These are phyloP conservation scores for Lordiphosa collinella DNA, from an alignment of 1,140 invertebrate genomes.

Conservation along the genomic window DNA sequence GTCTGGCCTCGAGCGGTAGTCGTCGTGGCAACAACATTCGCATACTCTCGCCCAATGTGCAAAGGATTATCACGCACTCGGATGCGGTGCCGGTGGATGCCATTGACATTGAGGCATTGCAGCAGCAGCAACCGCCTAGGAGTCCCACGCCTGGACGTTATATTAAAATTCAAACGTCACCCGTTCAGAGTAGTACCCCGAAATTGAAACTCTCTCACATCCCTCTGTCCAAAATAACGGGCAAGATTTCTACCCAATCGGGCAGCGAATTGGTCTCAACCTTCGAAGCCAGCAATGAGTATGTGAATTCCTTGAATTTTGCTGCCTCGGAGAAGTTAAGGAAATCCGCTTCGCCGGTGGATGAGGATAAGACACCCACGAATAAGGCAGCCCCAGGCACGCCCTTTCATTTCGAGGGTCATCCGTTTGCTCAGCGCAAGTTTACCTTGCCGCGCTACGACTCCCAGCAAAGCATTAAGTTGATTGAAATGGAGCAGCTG, in stretches of 20 bases:
- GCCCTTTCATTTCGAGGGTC: constrained; percentile 53
- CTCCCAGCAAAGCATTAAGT: constrained; percentile 57
- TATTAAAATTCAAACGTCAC: constrained; percentile 29
- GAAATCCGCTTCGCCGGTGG: constrained; percentile 15
- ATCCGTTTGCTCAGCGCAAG: constrained; percentile 34
- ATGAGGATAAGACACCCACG: constrained; percentile 70
- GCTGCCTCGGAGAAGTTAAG: constrained; percentile 15
- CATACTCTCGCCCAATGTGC: constrained; percentile 73
- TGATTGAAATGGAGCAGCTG: constrained; percentile 69
- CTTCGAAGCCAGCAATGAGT: constrained; percentile 60
- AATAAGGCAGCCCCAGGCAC: constrained; percentile 47
- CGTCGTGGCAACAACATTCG: constrained; percentile 71
- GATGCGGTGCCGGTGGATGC: constrained; percentile 60
- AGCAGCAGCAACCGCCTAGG: constrained; percentile 44
- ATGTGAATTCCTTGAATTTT: constrained; percentile 40
- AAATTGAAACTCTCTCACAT: constrained; percentile 65
- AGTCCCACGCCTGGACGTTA: constrained; percentile 52
- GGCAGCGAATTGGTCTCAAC: constrained; percentile 75
- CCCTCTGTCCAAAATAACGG: constrained; percentile 73
- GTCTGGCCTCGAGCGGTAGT: constrained; percentile 52
- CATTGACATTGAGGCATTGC: constrained; percentile 63
- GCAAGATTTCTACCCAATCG: constrained; percentile 69
- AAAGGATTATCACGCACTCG: constrained; percentile 70
- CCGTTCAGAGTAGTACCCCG: constrained; percentile 6
- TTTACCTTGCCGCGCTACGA: constrained; percentile 53